Percentiles rank a stretch among this genome's conserved stretches.
Evolutionary conservation across 2,113 vertebrate genomes (phyloP).

Genomic region (Ophiodon elongatus): DNA sequence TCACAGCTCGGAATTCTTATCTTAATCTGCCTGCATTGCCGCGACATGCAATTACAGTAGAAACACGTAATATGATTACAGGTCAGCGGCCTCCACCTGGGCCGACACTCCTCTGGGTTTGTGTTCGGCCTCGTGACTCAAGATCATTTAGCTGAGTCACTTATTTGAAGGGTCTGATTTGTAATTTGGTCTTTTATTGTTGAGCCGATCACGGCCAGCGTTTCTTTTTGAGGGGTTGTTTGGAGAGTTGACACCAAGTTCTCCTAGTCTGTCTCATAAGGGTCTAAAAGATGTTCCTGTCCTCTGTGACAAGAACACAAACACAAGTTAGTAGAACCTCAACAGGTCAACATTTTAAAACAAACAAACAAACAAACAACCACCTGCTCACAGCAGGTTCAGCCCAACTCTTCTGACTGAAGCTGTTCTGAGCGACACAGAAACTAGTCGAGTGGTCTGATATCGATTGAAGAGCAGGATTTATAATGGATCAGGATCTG

Average conservation of each 20-base stretch:
- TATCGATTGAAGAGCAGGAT: constrained; percentile 36
- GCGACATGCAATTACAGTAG: not conserved
- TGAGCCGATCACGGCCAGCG: too few relatives aligned
- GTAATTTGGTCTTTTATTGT: not conserved
- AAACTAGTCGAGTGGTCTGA: not conserved
- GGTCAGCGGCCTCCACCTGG: not conserved
- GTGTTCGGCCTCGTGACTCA: not conserved
- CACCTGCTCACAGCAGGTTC: too few relatives aligned
- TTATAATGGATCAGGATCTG: constrained; percentile 33
- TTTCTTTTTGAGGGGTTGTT: too few relatives aligned
- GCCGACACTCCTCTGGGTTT: not conserved
- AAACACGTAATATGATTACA: not conserved
- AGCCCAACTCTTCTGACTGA: not conserved
- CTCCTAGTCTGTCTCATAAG: not conserved
- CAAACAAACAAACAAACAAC: not conserved
- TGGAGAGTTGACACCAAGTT: not conserved
- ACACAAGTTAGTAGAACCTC: accelerated
- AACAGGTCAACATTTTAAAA: not conserved
- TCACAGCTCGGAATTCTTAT: constrained; percentile 49
- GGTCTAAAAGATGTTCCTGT: not conserved
- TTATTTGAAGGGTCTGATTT: not conserved
- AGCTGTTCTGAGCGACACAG: not conserved
- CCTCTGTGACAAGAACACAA: not conserved
- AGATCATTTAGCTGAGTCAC: not conserved
- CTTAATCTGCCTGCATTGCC: constrained; percentile 35